These are phyloP conservation scores for Ramazzottius varieornatus DNA, from an alignment of 2,888 invertebrate species.

Conservation along the genomic window DNA sequence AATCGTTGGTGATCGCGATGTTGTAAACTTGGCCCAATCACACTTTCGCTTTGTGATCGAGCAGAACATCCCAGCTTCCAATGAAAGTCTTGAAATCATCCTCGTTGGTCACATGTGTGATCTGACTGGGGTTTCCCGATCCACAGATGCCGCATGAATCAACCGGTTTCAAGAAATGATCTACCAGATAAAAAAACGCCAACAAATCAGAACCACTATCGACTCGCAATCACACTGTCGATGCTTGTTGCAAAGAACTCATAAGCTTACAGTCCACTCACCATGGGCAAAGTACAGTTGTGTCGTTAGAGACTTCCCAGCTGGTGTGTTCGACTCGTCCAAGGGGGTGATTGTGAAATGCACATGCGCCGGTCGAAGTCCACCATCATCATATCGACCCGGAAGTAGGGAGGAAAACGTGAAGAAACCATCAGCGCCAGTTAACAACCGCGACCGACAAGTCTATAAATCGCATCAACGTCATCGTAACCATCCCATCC, in stretches of 20 bases:
- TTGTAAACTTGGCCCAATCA: no score
- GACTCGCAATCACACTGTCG: background rate
- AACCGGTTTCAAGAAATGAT: background rate
- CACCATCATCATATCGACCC: background rate
- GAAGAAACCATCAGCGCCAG: background rate
- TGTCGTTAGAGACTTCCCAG: background rate
- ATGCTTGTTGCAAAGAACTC: background rate
- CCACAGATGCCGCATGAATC: background rate
- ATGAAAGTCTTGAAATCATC: background rate
- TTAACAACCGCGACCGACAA: background rate
- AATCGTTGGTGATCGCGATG: no score
- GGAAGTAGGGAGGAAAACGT: background rate
- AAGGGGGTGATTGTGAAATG: background rate
- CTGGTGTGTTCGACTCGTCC: background rate
- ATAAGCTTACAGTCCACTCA: background rate
- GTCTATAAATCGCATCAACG: background rate
- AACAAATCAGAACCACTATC: background rate
- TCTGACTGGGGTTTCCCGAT: background rate
- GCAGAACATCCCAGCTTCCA: background rate
- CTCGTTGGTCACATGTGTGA: background rate
- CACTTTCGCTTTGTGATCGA: no score
- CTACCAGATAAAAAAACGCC: background rate
- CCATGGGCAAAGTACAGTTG: background rate
- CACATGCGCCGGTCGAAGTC: background rate
- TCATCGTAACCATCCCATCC: no score